These are phyloP conservation scores for Cynocephalus volans DNA, from an alignment of 2,113 vertebrate genomes.

Conservation along the genomic window DNA sequence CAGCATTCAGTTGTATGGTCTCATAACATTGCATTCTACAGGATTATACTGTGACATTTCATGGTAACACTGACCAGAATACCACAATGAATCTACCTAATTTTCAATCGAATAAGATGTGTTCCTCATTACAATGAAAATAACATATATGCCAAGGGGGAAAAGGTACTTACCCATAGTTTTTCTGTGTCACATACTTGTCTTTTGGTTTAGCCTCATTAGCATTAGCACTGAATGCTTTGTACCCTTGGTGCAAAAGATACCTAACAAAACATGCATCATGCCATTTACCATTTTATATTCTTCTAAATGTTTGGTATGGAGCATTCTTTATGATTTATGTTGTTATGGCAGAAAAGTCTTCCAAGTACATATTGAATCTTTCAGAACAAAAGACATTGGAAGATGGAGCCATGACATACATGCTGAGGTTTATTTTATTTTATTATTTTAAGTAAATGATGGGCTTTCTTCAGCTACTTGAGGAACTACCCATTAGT, in stretches of 20 bases:
- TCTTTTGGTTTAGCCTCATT: neutral
- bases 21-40: neutral
- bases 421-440: neutral
- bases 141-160: neutral
- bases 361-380: neutral
- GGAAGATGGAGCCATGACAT: neutral
- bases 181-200: neutral
- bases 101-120: neutral
- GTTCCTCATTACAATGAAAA: neutral
- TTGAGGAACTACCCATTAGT: neutral
- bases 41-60: neutral
- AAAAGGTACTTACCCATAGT: neutral
- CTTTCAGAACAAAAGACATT: neutral
- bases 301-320: neutral
- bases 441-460: constrained; percentile 21
- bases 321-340: neutral
- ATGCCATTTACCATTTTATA: constrained; percentile 30
- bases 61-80: neutral
- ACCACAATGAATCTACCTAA: neutral
- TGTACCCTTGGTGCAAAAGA: neutral
- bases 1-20: neutral
- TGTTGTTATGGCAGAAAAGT: neutral
- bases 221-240: neutral
- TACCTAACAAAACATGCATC: neutral
- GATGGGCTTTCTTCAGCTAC: neutral